Conservation (phyloP, 2,797 vertebrate species). For the Dryobates pubescens region DNA sequence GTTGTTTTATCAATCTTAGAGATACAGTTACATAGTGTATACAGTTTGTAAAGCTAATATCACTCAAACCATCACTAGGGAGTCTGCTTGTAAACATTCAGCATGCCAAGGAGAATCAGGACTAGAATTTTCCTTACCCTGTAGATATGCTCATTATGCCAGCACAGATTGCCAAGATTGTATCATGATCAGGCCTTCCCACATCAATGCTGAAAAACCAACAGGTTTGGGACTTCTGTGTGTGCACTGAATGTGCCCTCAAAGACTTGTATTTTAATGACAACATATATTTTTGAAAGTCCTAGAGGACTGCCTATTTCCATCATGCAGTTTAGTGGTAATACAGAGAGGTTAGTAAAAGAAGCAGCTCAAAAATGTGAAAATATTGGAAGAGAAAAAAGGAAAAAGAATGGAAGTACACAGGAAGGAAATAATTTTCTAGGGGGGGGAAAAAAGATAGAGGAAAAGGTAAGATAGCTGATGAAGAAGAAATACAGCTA, state of each 20-base stretch:
- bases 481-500: not conserved
- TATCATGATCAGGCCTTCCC: not conserved
- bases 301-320: not conserved
- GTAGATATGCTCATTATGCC: not conserved
- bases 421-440: not conserved
- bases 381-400: not conserved
- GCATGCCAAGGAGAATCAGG: not conserved
- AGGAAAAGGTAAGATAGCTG: not conserved
- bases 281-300: not conserved
- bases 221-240: not conserved
- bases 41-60: not conserved
- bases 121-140: not conserved
- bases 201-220: not conserved
- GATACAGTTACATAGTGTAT: not conserved
- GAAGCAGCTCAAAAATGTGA: not conserved
- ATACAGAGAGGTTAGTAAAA: not conserved
- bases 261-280: not conserved
- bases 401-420: not conserved
- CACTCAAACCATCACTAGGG: not conserved
- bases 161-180: not conserved
- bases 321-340: not conserved
- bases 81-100: not conserved
- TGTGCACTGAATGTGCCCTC: not conserved
- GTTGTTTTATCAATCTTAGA: not conserved
- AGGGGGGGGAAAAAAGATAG: not conserved